Evolutionary conservation across 2,888 invertebrate genomes (phyloP).

Genomic region (Caenorhabditis plicata): DNA sequence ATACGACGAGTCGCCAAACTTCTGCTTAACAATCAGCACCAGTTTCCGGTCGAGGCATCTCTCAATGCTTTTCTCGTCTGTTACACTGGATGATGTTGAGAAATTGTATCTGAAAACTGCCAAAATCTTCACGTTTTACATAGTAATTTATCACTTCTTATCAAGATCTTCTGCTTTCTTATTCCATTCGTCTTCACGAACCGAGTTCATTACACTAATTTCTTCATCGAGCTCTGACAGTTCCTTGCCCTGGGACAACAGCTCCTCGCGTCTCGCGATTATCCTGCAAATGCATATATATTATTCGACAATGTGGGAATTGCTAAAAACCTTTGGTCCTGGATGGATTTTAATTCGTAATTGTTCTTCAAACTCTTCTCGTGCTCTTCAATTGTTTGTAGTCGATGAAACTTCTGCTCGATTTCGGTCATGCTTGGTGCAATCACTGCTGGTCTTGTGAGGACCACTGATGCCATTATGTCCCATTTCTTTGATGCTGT

Average conservation of each 20-base stretch:
- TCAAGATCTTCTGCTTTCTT: slow-evolving; percentile 22
- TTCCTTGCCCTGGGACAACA: slow-evolving; percentile 58
- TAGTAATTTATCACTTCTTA: slow-evolving; percentile 17
- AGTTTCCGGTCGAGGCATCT: slow-evolving; percentile 49
- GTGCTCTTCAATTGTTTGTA: slow-evolving; percentile 37
- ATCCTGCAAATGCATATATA: slow-evolving; percentile 40
- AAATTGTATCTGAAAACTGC: slow-evolving; percentile 5
- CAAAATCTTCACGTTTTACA: too few species aligned
- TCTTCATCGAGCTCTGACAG: slow-evolving; percentile 61
- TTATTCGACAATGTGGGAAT: not conserved
- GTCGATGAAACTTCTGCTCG: slow-evolving; percentile 38
- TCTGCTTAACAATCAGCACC: slow-evolving; percentile 56
- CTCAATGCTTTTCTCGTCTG: slow-evolving; percentile 31
- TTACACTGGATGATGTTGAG: not conserved
- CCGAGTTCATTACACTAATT: slow-evolving; percentile 54
- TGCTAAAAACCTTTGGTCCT: slow-evolving; percentile 48
- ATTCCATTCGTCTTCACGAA: slow-evolving; percentile 56
- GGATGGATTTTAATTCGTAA: slow-evolving; percentile 55
- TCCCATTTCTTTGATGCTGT: slow-evolving; percentile 39
- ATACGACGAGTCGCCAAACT: slow-evolving; percentile 25
- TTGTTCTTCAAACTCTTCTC: slow-evolving; percentile 53
- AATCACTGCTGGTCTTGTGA: slow-evolving; percentile 52
- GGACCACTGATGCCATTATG: slow-evolving; percentile 52
- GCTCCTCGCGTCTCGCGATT: slow-evolving; percentile 43
- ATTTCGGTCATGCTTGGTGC: slow-evolving; percentile 53